A percentile compares a stretch with the other conserved stretches of the same genome.
phyloP scores from a whole-genome alignment of 2,888 invertebrate species.

The Nomada fucata region DNA sequence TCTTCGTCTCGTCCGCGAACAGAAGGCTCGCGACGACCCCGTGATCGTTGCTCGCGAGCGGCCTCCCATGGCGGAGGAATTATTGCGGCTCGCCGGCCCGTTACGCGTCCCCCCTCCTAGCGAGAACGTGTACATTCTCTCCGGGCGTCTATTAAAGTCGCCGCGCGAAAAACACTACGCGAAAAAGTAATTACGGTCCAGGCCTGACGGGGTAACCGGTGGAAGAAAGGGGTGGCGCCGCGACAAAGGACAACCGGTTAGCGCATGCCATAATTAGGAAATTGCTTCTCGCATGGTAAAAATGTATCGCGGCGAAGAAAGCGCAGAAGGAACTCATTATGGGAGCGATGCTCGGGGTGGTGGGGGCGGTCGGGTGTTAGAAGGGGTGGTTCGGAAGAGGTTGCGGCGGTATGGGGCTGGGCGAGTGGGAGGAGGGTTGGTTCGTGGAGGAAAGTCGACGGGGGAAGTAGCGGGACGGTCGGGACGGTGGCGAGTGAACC shows the following conservation, averaged over 20 bases:
- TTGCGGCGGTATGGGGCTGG: not conserved
- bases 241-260: constrained; percentile 67
- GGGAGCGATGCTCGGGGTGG: constrained; percentile 45
- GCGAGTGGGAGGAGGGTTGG: constrained; percentile 48
- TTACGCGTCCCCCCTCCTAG: constrained; percentile 7
- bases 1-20: not conserved
- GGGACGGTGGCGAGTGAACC: constrained; percentile 51
- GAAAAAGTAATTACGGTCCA: constrained; percentile 58
- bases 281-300: constrained; percentile 70
- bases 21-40: constrained; percentile 1
- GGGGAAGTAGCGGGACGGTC: constrained; percentile 52
- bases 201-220: constrained; percentile 30
- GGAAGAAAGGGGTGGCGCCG: constrained; percentile 21
- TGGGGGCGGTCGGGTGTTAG: constrained; percentile 1
- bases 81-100: constrained; percentile 32
- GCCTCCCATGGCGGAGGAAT: constrained; percentile 14
- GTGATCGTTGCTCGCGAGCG: constrained; percentile 16
- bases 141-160: constrained; percentile 49
- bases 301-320: constrained; percentile 69
- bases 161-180: constrained; percentile 37
- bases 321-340: constrained; percentile 67
- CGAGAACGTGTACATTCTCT: constrained; percentile 28
- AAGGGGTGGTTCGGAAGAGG: constrained; percentile 9
- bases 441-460: constrained; percentile 42
- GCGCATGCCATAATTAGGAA: constrained; percentile 73